These are phyloP conservation scores for Sarcophaga subvicina DNA, from an alignment of 2,888 invertebrate genomes.

Conservation along the genomic window DNA sequence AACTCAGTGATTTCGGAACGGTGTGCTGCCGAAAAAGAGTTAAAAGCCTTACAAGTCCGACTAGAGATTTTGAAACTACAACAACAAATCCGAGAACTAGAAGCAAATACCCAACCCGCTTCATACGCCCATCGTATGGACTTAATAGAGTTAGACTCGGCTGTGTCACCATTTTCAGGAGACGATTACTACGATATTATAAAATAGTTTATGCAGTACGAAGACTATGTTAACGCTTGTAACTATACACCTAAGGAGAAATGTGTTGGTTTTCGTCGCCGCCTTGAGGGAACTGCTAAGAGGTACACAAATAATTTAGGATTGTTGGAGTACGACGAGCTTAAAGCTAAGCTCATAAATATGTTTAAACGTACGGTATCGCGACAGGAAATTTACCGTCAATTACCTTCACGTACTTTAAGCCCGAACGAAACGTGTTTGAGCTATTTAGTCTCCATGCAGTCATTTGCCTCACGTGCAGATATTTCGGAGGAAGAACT, in stretches of 20 bases:
- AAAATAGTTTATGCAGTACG: neutral
- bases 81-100: neutral
- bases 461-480: constrained; percentile 13
- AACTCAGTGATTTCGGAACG: neutral
- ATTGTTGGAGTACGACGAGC: neutral
- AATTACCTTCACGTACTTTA: constrained; percentile 29
- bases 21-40: too few species aligned
- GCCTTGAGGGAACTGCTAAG: constrained; percentile 31
- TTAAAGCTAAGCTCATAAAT: neutral
- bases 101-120: constrained; percentile 3
- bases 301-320: constrained; percentile 9
- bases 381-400: neutral
- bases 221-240: too few species aligned
- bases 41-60: too few species aligned
- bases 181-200: neutral
- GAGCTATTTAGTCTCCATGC: constrained; percentile 47
- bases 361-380: constrained; percentile 26
- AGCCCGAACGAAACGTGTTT: constrained; percentile 29
- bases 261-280: constrained; percentile 8
- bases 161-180: neutral
- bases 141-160: constrained; percentile 1
- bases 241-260: too few species aligned
- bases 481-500: constrained; percentile 35
- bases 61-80: too few species aligned
- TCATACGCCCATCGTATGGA: constrained; percentile 3